Percentiles rank a stretch among this genome's conserved stretches.
Conservation (phyloP, 2,888 invertebrate genomes). For the Lacanobia oleracea region DNA sequence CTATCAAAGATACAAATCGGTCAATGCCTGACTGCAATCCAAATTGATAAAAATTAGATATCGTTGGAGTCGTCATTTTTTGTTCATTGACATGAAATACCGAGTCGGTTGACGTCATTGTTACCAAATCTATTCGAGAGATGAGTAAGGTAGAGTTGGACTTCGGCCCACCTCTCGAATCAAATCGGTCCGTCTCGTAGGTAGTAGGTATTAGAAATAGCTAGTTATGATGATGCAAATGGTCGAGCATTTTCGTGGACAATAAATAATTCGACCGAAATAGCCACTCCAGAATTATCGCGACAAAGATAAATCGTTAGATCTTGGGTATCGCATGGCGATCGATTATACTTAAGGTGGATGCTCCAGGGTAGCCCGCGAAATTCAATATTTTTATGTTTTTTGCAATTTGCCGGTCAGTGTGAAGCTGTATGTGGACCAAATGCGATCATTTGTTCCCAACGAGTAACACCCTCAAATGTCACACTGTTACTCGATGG, state of each 20-base stretch:
- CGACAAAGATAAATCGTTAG: conserved; percentile 31
- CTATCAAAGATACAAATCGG: not conserved
- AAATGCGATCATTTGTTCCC: no score
- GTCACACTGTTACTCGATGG: no score
- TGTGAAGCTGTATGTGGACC: no score
- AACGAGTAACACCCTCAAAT: no score
- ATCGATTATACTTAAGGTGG: no score
- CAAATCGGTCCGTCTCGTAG: no score
- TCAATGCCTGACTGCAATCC: not conserved
- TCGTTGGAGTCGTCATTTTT: not conserved
- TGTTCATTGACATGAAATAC: conserved; percentile 18
- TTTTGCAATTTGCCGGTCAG: no score
- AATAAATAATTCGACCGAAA: conserved; percentile 31
- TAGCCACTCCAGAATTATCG: conserved; percentile 43
- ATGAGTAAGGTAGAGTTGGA: not conserved
- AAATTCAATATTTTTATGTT: no score
- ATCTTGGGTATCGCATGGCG: conserved; percentile 14
- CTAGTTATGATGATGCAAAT: conserved; percentile 13
- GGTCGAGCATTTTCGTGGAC: conserved; percentile 7
- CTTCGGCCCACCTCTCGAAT: no score
- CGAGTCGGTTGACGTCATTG: not conserved
- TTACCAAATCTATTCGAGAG: not conserved
- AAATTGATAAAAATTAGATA: no score
- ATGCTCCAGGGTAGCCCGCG: no score
- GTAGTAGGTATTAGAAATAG: conserved; percentile 14